Evolutionary conservation across 1,140 invertebrate genomes (phyloP), one percentile per base, ranked within the genome.

Genomic region (Aphelenchoides avenae): DNA sequence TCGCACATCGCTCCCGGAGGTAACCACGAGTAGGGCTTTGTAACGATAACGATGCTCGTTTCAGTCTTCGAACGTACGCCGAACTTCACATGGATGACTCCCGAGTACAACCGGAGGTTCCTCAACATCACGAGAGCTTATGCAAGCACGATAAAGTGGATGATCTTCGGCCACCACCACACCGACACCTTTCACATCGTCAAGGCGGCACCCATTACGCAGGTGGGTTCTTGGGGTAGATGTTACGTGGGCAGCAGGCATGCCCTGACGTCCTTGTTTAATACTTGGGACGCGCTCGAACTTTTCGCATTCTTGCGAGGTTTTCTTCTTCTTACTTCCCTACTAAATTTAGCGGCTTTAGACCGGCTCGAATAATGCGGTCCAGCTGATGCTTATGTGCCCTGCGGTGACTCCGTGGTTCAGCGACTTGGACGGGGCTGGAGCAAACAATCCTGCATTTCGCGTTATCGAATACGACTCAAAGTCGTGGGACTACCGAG

Each of bases 1-100:
- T 65, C 65, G 24, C 71, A 74, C 31, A 72, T 74, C 52, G 41
- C 72, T 7, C 71, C 71, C 3, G 71, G 71, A 46, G 57, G 69
- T 72, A 47, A 47, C 44, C 7, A 7, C n/a, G n/a, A n/a, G n/a
- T n/a, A n/a, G n/a, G n/a, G n/a, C n/a, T n/a, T n/a, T n/a, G n/a
- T n/a, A n/a, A n/a, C n/a, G n/a, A n/a, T n/a, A n/a, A n/a, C n/a
- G n/a, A n/a, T n/a, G n/a, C n/a, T n/a, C n/a, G n/a, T 31, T 59
- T 26, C 31, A 60, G 61, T 34, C n/a, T 67, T 67, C 33, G 64
- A 67, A 41, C 44, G 49, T 39, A 66, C 63, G n/a, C n/a, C n/a
- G n/a, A n/a, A n/a, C n/a, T n/a, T n/a, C n/a, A n/a, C n/a, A n/a
- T 68, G 66, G 66, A 60, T 68, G 36, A 37, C 43, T 15, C 52